Conservation (phyloP, 1,140 invertebrate genomes). For the Branchinecta lindahli region DNA sequence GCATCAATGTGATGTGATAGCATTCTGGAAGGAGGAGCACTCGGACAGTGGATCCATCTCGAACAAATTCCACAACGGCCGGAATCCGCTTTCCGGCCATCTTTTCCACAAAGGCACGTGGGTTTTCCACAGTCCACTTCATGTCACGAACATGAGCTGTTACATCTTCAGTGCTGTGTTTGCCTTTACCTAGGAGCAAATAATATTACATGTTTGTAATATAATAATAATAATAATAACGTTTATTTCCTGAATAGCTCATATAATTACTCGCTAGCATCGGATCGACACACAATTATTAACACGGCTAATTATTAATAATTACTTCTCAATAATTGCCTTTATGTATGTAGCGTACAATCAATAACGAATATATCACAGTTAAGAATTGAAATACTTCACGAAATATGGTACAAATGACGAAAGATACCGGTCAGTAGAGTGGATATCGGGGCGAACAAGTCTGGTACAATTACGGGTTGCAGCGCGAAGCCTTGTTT, state of each 20-base stretch:
- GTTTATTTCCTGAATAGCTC: too few relatives aligned
- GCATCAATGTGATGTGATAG: constrained; percentile 77
- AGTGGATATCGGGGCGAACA: too few relatives aligned
- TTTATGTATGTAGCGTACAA: too few relatives aligned
- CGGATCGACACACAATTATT: constrained; percentile 10
- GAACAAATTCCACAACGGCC: constrained; percentile 85
- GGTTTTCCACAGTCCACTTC: constrained; percentile 71
- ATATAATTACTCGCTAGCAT: too few relatives aligned
- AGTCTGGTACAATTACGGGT: too few relatives aligned
- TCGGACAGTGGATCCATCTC: constrained; percentile 86
- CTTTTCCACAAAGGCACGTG: constrained; percentile 62
- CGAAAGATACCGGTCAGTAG: too few relatives aligned
- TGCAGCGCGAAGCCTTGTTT: too few relatives aligned
- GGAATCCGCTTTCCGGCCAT: constrained; percentile 57
- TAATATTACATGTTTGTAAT: neutral
- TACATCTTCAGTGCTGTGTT: neutral
- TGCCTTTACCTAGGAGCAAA: constrained; percentile 32
- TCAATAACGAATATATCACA: too few relatives aligned
- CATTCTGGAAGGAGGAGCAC: constrained; percentile 74
- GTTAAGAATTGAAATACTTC: too few relatives aligned
- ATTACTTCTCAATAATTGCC: too few relatives aligned
- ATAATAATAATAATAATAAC: constrained; percentile 10
- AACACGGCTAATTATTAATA: constrained; percentile 18
- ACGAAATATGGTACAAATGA: too few relatives aligned
- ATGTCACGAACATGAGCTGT: constrained; percentile 56